Evolutionary conservation across 1,140 invertebrate species (phyloP).

Genomic region (Aradophagus sp.): DNA sequence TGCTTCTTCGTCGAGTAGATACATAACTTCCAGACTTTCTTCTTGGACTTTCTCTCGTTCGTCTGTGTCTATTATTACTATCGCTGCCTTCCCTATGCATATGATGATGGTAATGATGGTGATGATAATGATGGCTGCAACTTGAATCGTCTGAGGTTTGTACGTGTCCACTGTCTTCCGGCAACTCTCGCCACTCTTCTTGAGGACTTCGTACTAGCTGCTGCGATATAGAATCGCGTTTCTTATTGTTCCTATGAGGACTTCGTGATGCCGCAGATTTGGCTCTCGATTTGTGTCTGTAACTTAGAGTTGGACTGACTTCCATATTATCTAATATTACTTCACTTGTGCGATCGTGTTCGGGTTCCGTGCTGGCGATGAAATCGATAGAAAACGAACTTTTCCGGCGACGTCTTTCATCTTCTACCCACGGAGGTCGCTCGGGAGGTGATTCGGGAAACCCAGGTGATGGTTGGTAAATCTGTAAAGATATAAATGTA

Average conservation of each 20-base stretch:
- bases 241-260: conserved; percentile 70
- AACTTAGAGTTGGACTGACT: conserved; percentile 73
- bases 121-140: conserved; percentile 74
- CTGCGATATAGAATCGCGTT: conserved; percentile 75
- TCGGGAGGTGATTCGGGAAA: conserved; percentile 86
- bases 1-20: conserved; percentile 67
- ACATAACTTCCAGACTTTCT: conserved; percentile 77
- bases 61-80: conserved; percentile 77
- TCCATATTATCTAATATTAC: conserved; percentile 74
- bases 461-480: conserved; percentile 84
- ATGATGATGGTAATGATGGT: conserved; percentile 69
- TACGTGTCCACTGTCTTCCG: conserved; percentile 74
- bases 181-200: conserved; percentile 69
- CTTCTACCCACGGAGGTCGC: conserved; percentile 78
- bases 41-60: conserved; percentile 79
- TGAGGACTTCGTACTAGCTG: conserved; percentile 64
- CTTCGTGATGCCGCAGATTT: conserved; percentile 64
- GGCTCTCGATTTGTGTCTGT: conserved; percentile 73
- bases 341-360: conserved; percentile 66
- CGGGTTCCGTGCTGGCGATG: conserved; percentile 74
- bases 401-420: conserved; percentile 79
- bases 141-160: conserved; percentile 83
- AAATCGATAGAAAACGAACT: conserved; percentile 83
- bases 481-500: conserved; percentile 69
- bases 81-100: conserved; percentile 62